Conservation (phyloP, 2,113 vertebrate species). For the Danionella cerebrum region DNA sequence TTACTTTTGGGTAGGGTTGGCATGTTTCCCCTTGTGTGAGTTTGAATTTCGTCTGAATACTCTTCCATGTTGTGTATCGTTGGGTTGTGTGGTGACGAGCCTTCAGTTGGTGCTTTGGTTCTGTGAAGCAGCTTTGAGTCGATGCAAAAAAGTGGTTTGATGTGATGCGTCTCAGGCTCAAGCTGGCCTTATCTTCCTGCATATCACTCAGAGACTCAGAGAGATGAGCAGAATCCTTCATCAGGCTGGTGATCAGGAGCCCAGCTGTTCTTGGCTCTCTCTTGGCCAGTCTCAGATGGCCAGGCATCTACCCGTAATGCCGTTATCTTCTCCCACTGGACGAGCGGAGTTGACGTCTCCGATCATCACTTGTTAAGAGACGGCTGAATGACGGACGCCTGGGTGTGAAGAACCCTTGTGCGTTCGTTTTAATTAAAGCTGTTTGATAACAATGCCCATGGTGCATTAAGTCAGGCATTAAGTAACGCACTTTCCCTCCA, state of each 20-base stretch:
- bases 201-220: background rate
- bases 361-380: slow-evolving; percentile 12
- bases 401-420: slow-evolving; percentile 3
- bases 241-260: background rate
- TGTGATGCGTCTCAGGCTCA: background rate
- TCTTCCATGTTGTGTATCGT: too few species aligned
- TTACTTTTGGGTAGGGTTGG: too few species aligned
- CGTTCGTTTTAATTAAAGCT: slow-evolving; percentile 28
- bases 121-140: too few species aligned
- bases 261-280: background rate
- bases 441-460: slow-evolving; percentile 24
- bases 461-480: slow-evolving; percentile 36
- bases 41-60: too few species aligned
- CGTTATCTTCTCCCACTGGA: slow-evolving; percentile 39
- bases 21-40: too few species aligned
- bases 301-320: background rate
- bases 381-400: slow-evolving; percentile 1
- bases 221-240: background rate
- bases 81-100: too few species aligned
- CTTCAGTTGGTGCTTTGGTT: too few species aligned
- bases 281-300: background rate
- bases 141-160: too few species aligned
- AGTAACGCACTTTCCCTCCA: slow-evolving; percentile 30
- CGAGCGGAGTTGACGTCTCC: slow-evolving; percentile 14
- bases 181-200: background rate